Base-by-base conservation (phyloP, 2,113 vertebrate species). In the Vimba vimba region DNA sequence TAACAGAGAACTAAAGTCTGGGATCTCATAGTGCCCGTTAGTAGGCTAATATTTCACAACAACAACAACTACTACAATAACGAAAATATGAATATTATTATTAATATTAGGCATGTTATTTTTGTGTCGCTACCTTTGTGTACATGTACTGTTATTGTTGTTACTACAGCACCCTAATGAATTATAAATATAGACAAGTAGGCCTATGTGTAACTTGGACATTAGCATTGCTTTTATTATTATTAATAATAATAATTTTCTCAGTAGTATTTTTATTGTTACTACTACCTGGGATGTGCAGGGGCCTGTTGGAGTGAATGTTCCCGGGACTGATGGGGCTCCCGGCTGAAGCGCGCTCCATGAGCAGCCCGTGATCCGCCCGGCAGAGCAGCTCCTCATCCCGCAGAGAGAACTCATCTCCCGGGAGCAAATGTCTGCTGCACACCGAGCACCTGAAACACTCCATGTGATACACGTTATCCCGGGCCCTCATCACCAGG, bases 381-480 rank as follows among this genome's bases (percentile, higher is more conserved):
- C 96, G 95, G 87, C 97, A 99, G 87, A 99, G 95, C 84, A 99
- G 94, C 93, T 97, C 96, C 39, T 97, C 96, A 17, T 98, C 97
- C 92, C 96, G 95, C 90, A 99, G 94, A 77, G 96, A 97, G 95
- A 99, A 98, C 93, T 99, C 97, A 79, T 99, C 97, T 0, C 98
- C 98, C 3, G 98, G 98, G 89, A 99, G 93, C 84, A 99, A 96
- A 91, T 97, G 97, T 73, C 97, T 95, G 92, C 96, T 96, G 93
- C 98, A 99, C 87, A 97, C 96, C 4, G 97, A 96, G 94, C 98
- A 99, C 90, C 97, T 96, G 92, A 99, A 99, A 90, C 97, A 99
- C 92, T 99, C 97, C 92, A 98, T 96, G 95, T 99, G 97, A 90
- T 97, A 99, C 74, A 99, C 97, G 59, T 94, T 94, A 86, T 96